Evolutionary conservation across 2,888 invertebrate species (phyloP), one percentile per base, ranked within the genome.

Genomic region (Philonicus albiceps): DNA sequence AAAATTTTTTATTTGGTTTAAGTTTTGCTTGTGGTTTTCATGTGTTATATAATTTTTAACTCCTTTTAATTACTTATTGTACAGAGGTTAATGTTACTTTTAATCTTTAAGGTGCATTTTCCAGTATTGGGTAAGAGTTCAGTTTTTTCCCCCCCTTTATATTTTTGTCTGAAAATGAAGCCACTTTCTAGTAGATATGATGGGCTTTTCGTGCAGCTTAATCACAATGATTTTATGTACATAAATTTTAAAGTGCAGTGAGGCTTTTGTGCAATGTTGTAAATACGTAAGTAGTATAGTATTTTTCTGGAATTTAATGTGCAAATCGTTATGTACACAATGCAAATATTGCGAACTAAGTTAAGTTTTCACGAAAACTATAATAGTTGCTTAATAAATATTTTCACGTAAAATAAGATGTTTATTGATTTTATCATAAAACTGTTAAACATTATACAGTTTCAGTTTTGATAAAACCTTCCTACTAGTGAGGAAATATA

Each of bases 91-190:
- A 64, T 64, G 27, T 64, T 64, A 64, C 64, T 43, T 78, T 78
- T 43, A 78, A 40, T 73, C 40, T 43, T 84, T 84, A 84, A 40
- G 84, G 27, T 83, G 43, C 73, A 72, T 49, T 84, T 73, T 72
- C 64, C 73, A 84, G 84, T 73, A 84, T 84, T 84, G 84, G 84
- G 72, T 84, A 84, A 84, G 84, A 84, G 40, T 73, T 73, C 43
- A 43, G 43, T 78, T 78, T 74, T 31, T 13, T 1, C 2, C 2
- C 49, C 16, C 6, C 6, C 16, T 30, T 30, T 49, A 78, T 78
- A 37, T 22, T 49, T 49, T 49, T 64, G n/a, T 64, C 27, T 27
- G 13, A 64, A 64, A 64, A 0, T 8, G 19, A n/a, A 76, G 27
- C 43, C 30, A 78, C 78, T 78, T 78, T 78, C 78, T 78, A 78